These are phyloP conservation scores for Lasioglossum malachurum DNA, from an alignment of 2,888 invertebrate species.

Conservation along the genomic window DNA sequence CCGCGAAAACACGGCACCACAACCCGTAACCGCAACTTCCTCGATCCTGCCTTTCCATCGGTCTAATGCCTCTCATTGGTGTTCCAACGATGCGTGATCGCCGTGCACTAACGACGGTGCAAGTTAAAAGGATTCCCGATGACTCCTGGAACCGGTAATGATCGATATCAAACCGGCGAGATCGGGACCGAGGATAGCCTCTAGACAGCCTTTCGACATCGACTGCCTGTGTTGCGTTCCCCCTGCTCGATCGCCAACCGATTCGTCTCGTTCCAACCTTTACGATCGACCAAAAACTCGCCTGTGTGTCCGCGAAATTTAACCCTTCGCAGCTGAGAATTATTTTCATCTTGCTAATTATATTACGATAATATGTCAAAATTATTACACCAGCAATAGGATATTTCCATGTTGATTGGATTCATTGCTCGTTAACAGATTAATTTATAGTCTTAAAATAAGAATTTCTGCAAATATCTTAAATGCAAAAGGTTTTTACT, in stretches of 20 bases:
- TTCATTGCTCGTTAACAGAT: too few relatives aligned
- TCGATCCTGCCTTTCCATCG: constrained; percentile 65
- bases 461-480: too few relatives aligned
- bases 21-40: constrained; percentile 80
- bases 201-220: constrained; percentile 4
- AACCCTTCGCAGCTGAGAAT: not conserved
- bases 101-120: constrained; percentile 55
- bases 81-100: constrained; percentile 66
- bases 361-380: not conserved
- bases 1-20: constrained; percentile 79
- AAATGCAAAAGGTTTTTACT: too few relatives aligned
- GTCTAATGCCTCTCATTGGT: constrained; percentile 68
- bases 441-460: too few relatives aligned
- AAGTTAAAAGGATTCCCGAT: constrained; percentile 55
- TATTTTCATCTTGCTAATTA: not conserved
- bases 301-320: not conserved
- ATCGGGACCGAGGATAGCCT: constrained; percentile 13
- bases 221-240: not conserved
- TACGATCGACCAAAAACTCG: not conserved
- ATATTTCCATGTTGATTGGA: too few relatives aligned
- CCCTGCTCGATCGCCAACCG: not conserved
- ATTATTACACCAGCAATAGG: not conserved
- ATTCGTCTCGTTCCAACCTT: not conserved
- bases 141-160: constrained; percentile 44
- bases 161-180: constrained; percentile 4